Evolutionary conservation across 2,113 vertebrate species (phyloP).

Genomic region (Vireo altiloquus): DNA sequence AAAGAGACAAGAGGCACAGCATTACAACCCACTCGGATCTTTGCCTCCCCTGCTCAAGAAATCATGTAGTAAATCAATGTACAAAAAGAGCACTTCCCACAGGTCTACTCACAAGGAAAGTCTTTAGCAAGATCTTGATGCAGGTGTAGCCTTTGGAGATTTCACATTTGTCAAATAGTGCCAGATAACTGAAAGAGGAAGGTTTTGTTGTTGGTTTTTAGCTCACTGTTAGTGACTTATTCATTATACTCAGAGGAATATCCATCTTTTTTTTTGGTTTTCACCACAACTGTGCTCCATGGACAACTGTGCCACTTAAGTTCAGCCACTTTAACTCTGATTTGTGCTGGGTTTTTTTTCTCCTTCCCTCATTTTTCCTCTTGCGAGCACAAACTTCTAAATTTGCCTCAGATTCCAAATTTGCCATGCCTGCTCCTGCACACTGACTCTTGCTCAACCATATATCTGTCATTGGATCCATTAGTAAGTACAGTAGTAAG

Average conservation of each 20-base stretch:
- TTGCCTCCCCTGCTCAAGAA: not conserved
- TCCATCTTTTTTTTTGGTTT: not conserved
- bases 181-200: not conserved
- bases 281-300: not conserved
- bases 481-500: conserved; percentile 55
- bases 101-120: not conserved
- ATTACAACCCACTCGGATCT: not conserved
- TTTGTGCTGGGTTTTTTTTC: not conserved
- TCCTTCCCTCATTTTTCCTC: not conserved
- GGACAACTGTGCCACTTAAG: not conserved
- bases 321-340: conserved; percentile 23
- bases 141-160: not conserved
- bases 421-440: conserved; percentile 47
- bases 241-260: conserved; percentile 2
- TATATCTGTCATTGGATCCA: conserved; percentile 59
- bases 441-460: not conserved
- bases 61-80: not conserved
- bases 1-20: not conserved
- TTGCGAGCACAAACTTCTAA: conserved; percentile 10
- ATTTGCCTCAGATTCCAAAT: conserved; percentile 61
- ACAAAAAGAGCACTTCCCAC: not conserved
- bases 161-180: not conserved
- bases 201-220: not conserved
- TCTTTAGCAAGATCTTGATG: not conserved
- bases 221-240: not conserved